Evolutionary conservation across 1,140 invertebrate species (phyloP).

Genomic region (Coenobita brevimanus): DNA sequence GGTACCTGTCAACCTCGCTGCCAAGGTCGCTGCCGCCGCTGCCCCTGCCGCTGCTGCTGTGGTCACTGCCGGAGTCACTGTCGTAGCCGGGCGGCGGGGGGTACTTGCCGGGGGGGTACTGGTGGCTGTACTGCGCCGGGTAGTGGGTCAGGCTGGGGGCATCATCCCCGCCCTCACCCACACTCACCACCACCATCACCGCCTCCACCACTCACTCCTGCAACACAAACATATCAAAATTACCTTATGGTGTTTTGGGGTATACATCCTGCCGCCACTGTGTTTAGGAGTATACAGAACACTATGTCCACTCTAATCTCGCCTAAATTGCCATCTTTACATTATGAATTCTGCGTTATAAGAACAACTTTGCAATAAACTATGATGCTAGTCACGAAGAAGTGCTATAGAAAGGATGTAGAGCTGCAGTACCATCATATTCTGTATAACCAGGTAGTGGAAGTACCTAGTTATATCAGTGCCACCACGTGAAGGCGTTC

Average conservation of each 20-base stretch:
- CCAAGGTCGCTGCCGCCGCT: slow-evolving; percentile 54
- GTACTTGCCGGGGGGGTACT: slow-evolving; percentile 15
- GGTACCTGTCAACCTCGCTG: slow-evolving; percentile 56
- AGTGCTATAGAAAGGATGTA: too few relatives aligned
- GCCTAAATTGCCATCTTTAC: too few relatives aligned
- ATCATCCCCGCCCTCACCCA: slow-evolving; percentile 10
- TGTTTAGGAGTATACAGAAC: too few relatives aligned
- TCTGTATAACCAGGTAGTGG: too few relatives aligned
- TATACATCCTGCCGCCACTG: not conserved
- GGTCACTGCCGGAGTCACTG: slow-evolving; percentile 58
- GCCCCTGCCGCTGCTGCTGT: slow-evolving; percentile 55
- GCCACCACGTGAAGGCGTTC: too few relatives aligned
- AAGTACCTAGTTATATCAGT: too few relatives aligned
- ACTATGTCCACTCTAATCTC: too few relatives aligned
- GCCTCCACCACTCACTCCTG: not conserved
- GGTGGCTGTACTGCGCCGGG: slow-evolving; percentile 2
- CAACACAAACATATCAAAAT: not conserved
- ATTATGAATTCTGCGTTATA: too few relatives aligned
- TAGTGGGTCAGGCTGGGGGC: slow-evolving; percentile 4
- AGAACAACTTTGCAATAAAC: too few relatives aligned
- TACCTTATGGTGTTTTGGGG: not conserved
- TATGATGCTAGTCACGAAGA: too few relatives aligned
- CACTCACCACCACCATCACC: slow-evolving; percentile 42
- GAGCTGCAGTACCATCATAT: too few relatives aligned
- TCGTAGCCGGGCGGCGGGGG: slow-evolving; percentile 37